phyloP scores from a whole-genome alignment of 2,888 invertebrate species.

The Agriopis aurantiaria region DNA sequence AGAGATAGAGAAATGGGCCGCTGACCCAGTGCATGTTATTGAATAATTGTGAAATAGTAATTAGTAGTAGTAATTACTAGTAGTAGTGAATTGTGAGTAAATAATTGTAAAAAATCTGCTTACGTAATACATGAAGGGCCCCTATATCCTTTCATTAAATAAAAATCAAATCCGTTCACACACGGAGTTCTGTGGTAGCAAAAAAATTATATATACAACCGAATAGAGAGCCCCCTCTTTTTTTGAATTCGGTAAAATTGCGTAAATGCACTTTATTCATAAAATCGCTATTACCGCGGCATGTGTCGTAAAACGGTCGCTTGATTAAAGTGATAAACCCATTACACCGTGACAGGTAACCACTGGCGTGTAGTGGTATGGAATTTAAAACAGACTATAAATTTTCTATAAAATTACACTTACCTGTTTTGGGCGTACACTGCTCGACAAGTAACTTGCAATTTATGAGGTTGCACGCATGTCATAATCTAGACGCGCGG shows the following conservation, averaged over 20 bases:
- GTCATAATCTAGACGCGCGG: constrained; percentile 7
- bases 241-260: neutral
- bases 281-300: constrained; percentile 36
- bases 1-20: no score
- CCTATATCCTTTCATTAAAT: no score
- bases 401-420: constrained; percentile 38
- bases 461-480: constrained; percentile 28
- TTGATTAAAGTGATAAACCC: constrained; percentile 46
- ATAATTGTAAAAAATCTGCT: no score
- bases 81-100: no score
- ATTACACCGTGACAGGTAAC: constrained; percentile 37
- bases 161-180: no score
- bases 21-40: no score
- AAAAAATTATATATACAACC: no score
- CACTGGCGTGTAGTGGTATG: constrained; percentile 20
- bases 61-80: no score
- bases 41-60: no score
- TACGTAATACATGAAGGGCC: no score
- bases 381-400: constrained; percentile 45
- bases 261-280: constrained; percentile 16
- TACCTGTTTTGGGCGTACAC: constrained; percentile 13
- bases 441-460: constrained; percentile 9
- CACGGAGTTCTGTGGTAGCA: no score
- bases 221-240: no score
- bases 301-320: constrained; percentile 40